Percentiles rank a stretch among this genome's conserved stretches.
phyloP scores from a whole-genome alignment of 2,888 invertebrate species.

The Dyspetes luteomarginatus region DNA sequence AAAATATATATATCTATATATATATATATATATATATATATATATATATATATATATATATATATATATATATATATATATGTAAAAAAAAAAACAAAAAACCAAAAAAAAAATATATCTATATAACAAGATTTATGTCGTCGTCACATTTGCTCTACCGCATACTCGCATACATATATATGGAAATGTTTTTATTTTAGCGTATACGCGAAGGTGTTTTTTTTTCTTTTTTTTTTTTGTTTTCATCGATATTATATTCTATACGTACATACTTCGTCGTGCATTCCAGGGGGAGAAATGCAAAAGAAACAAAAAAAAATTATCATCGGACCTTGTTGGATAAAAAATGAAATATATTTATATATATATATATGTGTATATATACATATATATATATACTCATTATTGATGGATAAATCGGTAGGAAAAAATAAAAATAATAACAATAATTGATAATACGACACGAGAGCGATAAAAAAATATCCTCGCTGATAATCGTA shows the following conservation, averaged over 20 bases:
- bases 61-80: too few species aligned
- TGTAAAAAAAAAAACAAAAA: conserved; percentile 22
- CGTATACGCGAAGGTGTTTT: conserved; percentile 40
- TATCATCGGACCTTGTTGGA: conserved; percentile 37
- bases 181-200: conserved; percentile 46
- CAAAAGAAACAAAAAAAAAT: conserved; percentile 12
- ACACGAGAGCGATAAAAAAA: conserved; percentile 29
- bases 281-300: neutral
- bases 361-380: too few species aligned
- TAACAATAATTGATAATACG: conserved; percentile 54
- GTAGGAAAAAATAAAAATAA: conserved; percentile 36
- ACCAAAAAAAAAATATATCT: neutral
- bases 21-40: too few species aligned
- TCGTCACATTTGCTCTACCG: conserved; percentile 43
- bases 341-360: conserved; percentile 36
- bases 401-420: conserved; percentile 46
- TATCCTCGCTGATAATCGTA: conserved; percentile 41
- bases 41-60: too few species aligned
- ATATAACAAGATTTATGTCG: neutral
- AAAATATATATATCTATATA: too few species aligned
- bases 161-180: conserved; percentile 53
- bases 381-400: too few species aligned
- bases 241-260: conserved; percentile 25
- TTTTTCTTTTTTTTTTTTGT: conserved; percentile 15
- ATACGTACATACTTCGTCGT: conserved; percentile 39